Evolutionary conservation across 2,113 vertebrate genomes (phyloP).

Genomic region (Xiphophorus couchianus): DNA sequence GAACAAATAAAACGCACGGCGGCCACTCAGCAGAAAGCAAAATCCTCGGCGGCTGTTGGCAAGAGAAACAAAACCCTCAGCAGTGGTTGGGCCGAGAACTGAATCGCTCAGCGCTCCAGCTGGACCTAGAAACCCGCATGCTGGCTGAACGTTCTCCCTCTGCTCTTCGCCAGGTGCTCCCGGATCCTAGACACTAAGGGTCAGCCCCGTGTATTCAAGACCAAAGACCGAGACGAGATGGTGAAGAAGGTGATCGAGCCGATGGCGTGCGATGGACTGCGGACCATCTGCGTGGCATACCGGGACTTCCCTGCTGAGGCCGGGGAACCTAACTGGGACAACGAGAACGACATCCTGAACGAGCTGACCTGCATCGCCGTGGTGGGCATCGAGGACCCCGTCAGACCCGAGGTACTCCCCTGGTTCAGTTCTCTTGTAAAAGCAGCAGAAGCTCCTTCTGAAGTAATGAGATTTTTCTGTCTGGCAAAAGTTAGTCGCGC

Average conservation of each 20-base stretch:
- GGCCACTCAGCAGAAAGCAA: too few relatives aligned
- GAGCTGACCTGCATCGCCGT: constrained; percentile 91
- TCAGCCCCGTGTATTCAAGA: constrained; percentile 82
- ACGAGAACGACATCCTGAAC: constrained; percentile 87
- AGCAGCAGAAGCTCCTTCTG: too few relatives aligned
- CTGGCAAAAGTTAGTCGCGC: too few relatives aligned
- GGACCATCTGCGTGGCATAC: constrained; percentile 94
- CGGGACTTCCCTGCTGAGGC: constrained; percentile 83
- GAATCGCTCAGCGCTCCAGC: too few relatives aligned
- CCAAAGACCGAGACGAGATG: constrained; percentile 93
- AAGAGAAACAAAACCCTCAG: too few relatives aligned
- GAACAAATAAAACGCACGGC: too few relatives aligned
- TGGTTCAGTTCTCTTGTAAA: too few relatives aligned
- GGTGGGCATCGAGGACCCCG: constrained; percentile 96
- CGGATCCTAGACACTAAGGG: constrained; percentile 87
- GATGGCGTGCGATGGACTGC: constrained; percentile 93
- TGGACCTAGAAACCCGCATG: too few relatives aligned
- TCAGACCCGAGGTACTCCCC: constrained; percentile 88
- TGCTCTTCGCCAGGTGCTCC: constrained; percentile 83
- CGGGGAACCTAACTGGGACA: constrained; percentile 90
- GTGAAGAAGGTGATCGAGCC: constrained; percentile 93
- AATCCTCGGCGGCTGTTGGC: too few relatives aligned
- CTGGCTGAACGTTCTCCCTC: background rate
- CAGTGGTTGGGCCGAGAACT: too few relatives aligned
- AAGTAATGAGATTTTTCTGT: too few relatives aligned